Evolutionary conservation across 2,113 vertebrate genomes (phyloP), one percentile per base, ranked within the genome.

Genomic region (Ellobius talpinus): DNA sequence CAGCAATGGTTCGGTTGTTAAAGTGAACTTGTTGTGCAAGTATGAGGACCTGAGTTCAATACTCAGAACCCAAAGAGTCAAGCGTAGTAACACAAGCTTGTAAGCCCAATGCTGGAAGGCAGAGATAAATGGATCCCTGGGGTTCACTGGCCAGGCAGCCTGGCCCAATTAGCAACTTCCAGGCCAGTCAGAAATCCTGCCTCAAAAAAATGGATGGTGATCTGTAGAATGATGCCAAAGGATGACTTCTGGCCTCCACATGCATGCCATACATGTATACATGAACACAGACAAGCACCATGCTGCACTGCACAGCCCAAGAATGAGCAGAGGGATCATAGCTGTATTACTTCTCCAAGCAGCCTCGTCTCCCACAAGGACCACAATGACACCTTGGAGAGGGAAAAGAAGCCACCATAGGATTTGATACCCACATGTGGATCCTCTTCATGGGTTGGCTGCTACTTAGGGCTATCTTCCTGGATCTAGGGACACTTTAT

Each of bases 271-370:
- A 4, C 36, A 26, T 58, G 55, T 39, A 3, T 29, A 42, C 7
- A 19, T 11, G 10, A 31, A 14, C 58, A 76, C 24, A 29, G 11
- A 76, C 42, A 85, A 17, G 8, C n/a, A 63, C 26, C 58, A 61
- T 9, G 4, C 12, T 42, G 33, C 5, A 0, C 6, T 5, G 0
- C 58, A n/a, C 12, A 23, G 33, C 24, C 17, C 8, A 24, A 12
- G 5, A 5, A 7, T 3, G 19, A 21, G 8, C 39, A 17, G 13
- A 66, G 36, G 36, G 52, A 26, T 12, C 2, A 9, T 29, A 0
- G 0, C n/a, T n/a, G n/a, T n/a, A n/a, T n/a, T n/a, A 6, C 7
- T 0, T 31, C 4, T 4, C 21, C 7, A 14, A 33, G 19, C 47
- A 50, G 52, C 16, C 65, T 9, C 24, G 16, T 23, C 63, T 19